Conservation (phyloP, 2,797 vertebrate species). For the Hypotaenidia philippensis region DNA sequence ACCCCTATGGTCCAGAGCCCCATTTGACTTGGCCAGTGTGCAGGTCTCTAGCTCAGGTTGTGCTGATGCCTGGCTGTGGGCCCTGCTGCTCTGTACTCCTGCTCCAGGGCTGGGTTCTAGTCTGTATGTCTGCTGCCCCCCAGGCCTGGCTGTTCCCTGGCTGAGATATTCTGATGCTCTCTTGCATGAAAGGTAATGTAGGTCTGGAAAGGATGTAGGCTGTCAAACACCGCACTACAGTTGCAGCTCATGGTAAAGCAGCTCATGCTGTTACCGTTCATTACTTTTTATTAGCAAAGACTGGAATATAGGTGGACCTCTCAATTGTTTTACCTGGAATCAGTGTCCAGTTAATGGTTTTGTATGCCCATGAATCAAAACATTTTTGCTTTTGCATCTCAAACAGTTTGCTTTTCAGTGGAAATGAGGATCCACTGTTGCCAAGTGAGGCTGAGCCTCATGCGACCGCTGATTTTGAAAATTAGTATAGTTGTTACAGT, state of each 20-base stretch:
- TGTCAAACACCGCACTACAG: no score
- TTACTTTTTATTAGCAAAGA: not conserved
- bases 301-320: not conserved
- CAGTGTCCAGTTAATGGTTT: not conserved
- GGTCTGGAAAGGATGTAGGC: not conserved
- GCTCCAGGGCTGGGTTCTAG: not conserved
- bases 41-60: not conserved
- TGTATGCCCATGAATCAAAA: not conserved
- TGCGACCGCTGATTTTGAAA: not conserved
- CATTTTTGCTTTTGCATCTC: not conserved
- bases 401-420: not conserved
- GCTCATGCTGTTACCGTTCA: not conserved
- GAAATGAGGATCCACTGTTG: not conserved
- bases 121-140: not conserved
- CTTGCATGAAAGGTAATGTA: not conserved
- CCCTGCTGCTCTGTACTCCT: rapidly evolving
- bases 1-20: rapidly evolving
- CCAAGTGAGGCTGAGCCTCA: not conserved
- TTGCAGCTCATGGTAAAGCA: rapidly evolving
- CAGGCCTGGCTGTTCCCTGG: not conserved
- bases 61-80: not conserved
- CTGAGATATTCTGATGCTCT: rapidly evolving
- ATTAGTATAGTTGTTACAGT: rapidly evolving
- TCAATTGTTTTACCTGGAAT: not conserved
- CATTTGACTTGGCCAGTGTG: not conserved